Percentiles rank a stretch among this genome's conserved stretches.
Evolutionary conservation across 1,140 invertebrate genomes (phyloP).

Genomic region (Drosophila fuyamai): DNA sequence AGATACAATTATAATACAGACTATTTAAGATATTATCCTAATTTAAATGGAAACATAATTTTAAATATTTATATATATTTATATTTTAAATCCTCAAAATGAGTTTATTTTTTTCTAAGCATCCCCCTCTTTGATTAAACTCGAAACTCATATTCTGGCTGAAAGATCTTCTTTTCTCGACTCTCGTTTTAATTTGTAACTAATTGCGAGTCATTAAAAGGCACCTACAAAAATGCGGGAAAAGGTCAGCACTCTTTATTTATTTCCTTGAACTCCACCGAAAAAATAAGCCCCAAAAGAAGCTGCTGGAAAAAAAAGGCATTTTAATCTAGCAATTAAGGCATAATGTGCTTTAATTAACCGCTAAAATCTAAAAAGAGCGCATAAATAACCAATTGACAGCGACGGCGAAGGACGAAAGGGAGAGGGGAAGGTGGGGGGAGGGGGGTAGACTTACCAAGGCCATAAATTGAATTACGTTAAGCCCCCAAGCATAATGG

Average conservation of each 20-base stretch:
- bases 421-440: neutral
- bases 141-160: neutral
- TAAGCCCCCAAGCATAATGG: slow-evolving; percentile 74
- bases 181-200: slow-evolving; percentile 68
- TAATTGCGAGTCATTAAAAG: slow-evolving; percentile 78
- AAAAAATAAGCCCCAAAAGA: slow-evolving; percentile 5
- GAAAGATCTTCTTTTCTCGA: neutral
- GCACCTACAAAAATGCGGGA: slow-evolving; percentile 21
- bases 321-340: slow-evolving; percentile 79
- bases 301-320: slow-evolving; percentile 31
- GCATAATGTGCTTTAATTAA: slow-evolving; percentile 79
- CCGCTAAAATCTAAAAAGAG: slow-evolving; percentile 79
- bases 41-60: too few species aligned
- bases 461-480: slow-evolving; percentile 81
- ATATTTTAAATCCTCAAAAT: neutral
- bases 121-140: neutral
- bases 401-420: neutral
- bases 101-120: neutral
- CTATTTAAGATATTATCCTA: too few species aligned
- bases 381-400: slow-evolving; percentile 79
- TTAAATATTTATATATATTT: too few species aligned
- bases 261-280: neutral
- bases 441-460: slow-evolving; percentile 22
- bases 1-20: too few species aligned
- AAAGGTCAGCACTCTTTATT: slow-evolving; percentile 18